These are phyloP conservation scores for Chironomus riparius DNA, from an alignment of 2,888 invertebrate species.

Conservation along the genomic window DNA sequence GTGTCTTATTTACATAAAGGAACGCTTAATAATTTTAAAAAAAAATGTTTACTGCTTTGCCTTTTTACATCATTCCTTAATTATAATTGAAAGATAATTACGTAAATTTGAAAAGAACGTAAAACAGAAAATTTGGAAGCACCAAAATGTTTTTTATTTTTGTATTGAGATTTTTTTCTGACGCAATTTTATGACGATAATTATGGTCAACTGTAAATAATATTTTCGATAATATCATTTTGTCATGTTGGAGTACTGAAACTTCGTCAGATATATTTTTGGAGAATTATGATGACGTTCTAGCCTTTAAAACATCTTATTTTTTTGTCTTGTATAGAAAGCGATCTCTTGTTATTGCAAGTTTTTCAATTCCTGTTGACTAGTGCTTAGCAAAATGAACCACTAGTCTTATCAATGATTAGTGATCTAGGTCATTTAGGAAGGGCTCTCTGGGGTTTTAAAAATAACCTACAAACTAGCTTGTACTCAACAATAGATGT, in stretches of 20 bases:
- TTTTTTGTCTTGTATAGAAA: too few relatives aligned
- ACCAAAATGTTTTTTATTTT: neutral
- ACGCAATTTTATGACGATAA: neutral
- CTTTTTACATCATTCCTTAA: neutral
- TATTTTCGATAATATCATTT: neutral
- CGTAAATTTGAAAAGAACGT: constrained; percentile 13
- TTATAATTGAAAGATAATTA: constrained; percentile 23
- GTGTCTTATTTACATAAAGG: constrained; percentile 14
- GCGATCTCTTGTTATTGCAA: too few relatives aligned
- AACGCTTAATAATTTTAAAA: neutral
- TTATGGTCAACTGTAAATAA: neutral
- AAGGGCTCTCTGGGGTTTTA: too few relatives aligned
- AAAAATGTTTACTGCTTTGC: neutral
- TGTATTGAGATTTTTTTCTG: neutral
- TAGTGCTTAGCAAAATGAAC: too few relatives aligned
- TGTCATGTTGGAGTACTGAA: neutral
- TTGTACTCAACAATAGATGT: too few relatives aligned
- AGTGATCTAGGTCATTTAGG: too few relatives aligned
- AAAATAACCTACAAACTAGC: too few relatives aligned
- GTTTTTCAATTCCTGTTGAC: too few relatives aligned
- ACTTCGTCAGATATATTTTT: too few relatives aligned
- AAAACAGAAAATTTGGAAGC: neutral
- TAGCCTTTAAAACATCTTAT: too few relatives aligned
- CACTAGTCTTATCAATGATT: too few relatives aligned
- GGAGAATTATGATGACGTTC: too few relatives aligned